phyloP scores from a whole-genome alignment of 2,797 vertebrate species.

The Columba guinea region DNA sequence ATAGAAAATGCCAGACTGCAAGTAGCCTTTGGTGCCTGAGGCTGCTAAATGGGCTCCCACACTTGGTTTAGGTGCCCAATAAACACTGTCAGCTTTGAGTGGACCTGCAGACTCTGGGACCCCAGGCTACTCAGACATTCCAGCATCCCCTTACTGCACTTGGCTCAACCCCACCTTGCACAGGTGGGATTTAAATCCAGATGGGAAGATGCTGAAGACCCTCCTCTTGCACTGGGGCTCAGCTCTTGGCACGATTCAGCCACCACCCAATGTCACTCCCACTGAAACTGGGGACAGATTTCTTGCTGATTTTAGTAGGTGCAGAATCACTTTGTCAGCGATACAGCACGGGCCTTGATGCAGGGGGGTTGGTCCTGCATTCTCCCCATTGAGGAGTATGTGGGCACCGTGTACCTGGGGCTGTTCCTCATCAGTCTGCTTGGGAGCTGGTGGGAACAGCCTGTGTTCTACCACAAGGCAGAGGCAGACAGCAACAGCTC shows the following conservation, averaged over 20 bases:
- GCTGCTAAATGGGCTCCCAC: neutral
- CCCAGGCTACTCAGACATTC: neutral
- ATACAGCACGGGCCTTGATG: neutral
- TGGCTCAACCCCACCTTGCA: fast-evolving
- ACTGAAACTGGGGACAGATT: neutral
- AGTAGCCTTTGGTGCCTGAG: neutral
- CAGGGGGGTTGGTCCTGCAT: neutral
- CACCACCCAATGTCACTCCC: neutral
- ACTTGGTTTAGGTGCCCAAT: fast-evolving
- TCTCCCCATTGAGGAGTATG: fast-evolving
- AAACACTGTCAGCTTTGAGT: neutral
- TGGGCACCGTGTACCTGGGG: fast-evolving
- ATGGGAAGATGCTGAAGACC: neutral
- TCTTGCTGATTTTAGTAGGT: neutral
- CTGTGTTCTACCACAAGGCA: neutral
- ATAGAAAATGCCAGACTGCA: neutral
- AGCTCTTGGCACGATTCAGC: neutral
- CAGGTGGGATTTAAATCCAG: neutral
- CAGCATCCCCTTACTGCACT: neutral
- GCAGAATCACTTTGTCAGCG: neutral
- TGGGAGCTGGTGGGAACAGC: neutral
- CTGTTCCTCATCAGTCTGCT: neutral
- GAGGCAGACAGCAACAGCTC: neutral
- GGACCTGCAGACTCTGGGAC: neutral
- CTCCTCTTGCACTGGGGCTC: neutral